Evolutionary conservation across 2,888 invertebrate species (phyloP), one percentile per base, ranked within the genome.

Genomic region (Myathropa florea): DNA sequence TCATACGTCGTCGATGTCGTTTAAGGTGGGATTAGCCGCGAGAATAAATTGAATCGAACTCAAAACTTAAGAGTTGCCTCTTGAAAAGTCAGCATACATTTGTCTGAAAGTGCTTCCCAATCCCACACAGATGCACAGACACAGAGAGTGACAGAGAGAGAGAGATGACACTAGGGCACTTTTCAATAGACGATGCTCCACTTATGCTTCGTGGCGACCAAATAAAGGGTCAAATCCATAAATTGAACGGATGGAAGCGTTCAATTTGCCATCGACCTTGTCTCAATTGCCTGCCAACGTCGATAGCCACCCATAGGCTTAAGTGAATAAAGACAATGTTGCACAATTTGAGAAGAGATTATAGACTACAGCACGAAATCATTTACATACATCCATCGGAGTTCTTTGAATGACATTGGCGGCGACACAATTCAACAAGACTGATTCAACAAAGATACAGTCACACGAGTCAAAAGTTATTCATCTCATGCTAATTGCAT

Each of bases 401-500:
- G 72, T 85, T 76, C 80, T 67, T 85, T 24, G 21, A 72, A 57
- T 61, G 55, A 59, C 64, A 55, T 84, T 80, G 75, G 80, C 75
- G 64, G 64, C 18, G 28, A 67, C 28, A 65, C 39, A 61, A 23
- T 33, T 26, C 28, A 53, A 46, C 46, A 46, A n/a, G 18, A 0
- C 46, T 36, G 46, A n/a, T n/a, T 28, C 30, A 59, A 64, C n/a
- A 73, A 36, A 67, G 61, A 77, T n/a, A 39, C 46, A 26, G 33
- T 30, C 33, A 60, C 18, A 75, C 39, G n/a, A 30, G 10, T 64
- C 39, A 79, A 59, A 46, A 76, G 67, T 73, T 73, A 73, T 82
- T 64, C 60, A 73, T 86, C 64, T 65, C 59, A 78, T 85, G 82
- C 82, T 83, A 86, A 82, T 86, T 82, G 72, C 71, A 82, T 85